Evolutionary conservation across 2,888 invertebrate genomes (phyloP).

Genomic region (Carpatolechia fugitivella): DNA sequence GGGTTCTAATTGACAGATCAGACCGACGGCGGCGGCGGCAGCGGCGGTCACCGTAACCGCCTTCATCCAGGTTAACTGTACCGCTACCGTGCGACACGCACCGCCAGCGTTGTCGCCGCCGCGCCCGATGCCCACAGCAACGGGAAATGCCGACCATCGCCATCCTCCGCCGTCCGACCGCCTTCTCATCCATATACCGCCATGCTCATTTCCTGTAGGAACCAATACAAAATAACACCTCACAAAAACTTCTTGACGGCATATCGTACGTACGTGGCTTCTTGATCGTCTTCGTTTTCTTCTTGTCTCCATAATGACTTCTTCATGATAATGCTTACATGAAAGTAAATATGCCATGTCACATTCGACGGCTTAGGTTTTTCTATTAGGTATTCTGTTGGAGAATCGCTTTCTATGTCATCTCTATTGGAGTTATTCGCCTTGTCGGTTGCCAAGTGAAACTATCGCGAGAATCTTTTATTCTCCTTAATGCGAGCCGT

Average conservation of each 20-base stretch:
- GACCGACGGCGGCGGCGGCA: slow-evolving; percentile 37
- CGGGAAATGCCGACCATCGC: slow-evolving; percentile 53
- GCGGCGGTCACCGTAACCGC: slow-evolving; percentile 56
- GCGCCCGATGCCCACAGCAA: slow-evolving; percentile 46
- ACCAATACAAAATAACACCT: slow-evolving; percentile 49
- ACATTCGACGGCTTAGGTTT: slow-evolving; percentile 32
- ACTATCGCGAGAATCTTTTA: slow-evolving; percentile 67
- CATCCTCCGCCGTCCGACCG: slow-evolving; percentile 34
- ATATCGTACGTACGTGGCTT: too few relatives aligned
- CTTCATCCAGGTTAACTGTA: slow-evolving; percentile 66
- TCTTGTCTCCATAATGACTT: slow-evolving; percentile 1
- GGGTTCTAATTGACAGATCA: slow-evolving; percentile 68
- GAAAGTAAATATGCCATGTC: slow-evolving; percentile 44
- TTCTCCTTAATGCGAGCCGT: slow-evolving; percentile 68
- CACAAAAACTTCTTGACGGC: slow-evolving; percentile 35
- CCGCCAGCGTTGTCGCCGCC: slow-evolving; percentile 35
- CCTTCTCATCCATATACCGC: slow-evolving; percentile 39
- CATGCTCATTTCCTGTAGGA: slow-evolving; percentile 54
- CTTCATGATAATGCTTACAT: slow-evolving; percentile 29
- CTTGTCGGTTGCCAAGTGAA: slow-evolving; percentile 70
- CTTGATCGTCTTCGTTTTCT: too few relatives aligned
- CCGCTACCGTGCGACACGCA: slow-evolving; percentile 59
- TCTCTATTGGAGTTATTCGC: slow-evolving; percentile 56
- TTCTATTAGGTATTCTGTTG: slow-evolving; percentile 49
- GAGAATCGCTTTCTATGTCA: slow-evolving; percentile 58